These are phyloP conservation scores for Oenanthe oenanthe DNA, from an alignment of 2,113 vertebrate genomes.

Conservation along the genomic window DNA sequence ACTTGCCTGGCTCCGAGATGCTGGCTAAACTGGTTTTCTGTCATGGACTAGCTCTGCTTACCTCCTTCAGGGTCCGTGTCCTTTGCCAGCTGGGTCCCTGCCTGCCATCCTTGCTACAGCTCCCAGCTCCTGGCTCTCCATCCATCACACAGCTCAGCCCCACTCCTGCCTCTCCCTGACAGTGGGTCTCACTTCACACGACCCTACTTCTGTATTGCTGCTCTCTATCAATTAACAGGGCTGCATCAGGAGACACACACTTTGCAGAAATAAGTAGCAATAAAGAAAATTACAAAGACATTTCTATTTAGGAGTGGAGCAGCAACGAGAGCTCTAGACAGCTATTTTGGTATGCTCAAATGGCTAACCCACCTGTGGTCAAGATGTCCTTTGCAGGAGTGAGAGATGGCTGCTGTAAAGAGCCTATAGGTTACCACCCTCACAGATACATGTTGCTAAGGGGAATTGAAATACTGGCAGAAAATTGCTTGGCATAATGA, in stretches of 20 bases:
- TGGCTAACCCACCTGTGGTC: background rate
- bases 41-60: background rate
- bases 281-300: background rate
- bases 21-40: background rate
- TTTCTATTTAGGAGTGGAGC: background rate
- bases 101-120: background rate
- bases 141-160: accelerated
- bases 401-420: background rate
- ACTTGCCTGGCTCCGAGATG: background rate
- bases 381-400: background rate
- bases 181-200: background rate
- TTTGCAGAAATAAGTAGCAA: background rate
- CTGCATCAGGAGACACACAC: background rate
- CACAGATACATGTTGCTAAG: slow-evolving; percentile 2
- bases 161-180: background rate
- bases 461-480: slow-evolving; percentile 20
- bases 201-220: background rate
- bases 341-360: background rate
- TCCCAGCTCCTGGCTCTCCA: accelerated
- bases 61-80: accelerated
- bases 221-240: background rate
- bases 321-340: background rate
- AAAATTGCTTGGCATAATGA: slow-evolving; percentile 62
- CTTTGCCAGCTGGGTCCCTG: background rate
- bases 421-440: background rate